Evolutionary conservation across 2,113 vertebrate species (phyloP), one percentile per base, ranked within the genome.

Genomic region (Sinocyclocheilus grahami): DNA sequence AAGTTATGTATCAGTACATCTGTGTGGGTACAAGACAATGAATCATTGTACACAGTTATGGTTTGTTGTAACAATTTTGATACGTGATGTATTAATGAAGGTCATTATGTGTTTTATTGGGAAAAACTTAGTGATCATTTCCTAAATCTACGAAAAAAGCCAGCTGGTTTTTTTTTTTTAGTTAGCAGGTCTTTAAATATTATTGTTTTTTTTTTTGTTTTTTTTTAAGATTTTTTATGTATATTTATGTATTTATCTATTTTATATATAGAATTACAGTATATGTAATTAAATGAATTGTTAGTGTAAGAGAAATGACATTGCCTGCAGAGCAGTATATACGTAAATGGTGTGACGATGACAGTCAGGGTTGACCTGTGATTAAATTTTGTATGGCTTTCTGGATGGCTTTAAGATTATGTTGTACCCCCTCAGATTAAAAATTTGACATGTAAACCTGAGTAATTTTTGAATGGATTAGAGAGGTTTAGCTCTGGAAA

Each of bases 351-450:
- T 39, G 33, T 55, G 78, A 76, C 60, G 5, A 11, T 69, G 39
- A 48, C 37, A 60, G 51, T 90, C 53, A 39, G 20, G 71, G 37
- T 78, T 86, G 65, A 48, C 55, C 71, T 82, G 71, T 51, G 67
- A 87, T 88, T 90, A 86, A 87, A 88, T 24, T 74, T 80, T 80
- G 63, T 71, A 24, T 62, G 58, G 48, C 4, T 33, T 84, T 82
- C 27, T 82, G 75, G 20, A 30, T 53, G 65, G 69, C 72, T 86
- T 74, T 85, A 58, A 71, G 77, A 33, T 84, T 16, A 27, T 46
- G 39, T 74, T 82, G 48, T 84, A 13, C 62, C 42, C 55, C 14
- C 4, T 16, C 67, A 12, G 33, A 84, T 78, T 62, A 84, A 81
- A 42, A 3, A 3, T 82, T 60, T 71, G 75, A 69, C 69, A 65